A percentile compares a stretch with the other conserved stretches of the same genome.
Evolutionary conservation across 2,113 vertebrate species (phyloP).

Genomic region (Gopherus evgoodei): DNA sequence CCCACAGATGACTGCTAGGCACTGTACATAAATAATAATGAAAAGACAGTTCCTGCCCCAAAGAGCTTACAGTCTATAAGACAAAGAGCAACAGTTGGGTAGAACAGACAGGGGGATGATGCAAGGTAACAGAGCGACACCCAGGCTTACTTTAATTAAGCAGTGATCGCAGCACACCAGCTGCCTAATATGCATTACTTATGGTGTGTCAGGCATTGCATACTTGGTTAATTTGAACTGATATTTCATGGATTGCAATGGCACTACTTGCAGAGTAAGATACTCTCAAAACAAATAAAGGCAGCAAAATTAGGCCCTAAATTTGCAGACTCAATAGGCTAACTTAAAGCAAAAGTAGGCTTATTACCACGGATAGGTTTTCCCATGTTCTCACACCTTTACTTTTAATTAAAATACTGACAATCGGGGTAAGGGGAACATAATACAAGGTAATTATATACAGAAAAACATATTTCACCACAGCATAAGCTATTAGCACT

Average conservation of each 20-base stretch:
- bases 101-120: not conserved
- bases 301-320: constrained; percentile 48
- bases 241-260: not conserved
- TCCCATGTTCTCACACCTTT: constrained; percentile 76
- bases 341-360: constrained; percentile 72
- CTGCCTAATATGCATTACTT: not conserved
- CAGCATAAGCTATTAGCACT: constrained; percentile 79
- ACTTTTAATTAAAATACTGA: constrained; percentile 85
- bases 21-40: not conserved
- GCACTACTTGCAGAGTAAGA: not conserved
- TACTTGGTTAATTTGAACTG: not conserved
- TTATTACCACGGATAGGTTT: constrained; percentile 63
- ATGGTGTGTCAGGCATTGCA: not conserved
- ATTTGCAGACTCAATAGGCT: constrained; percentile 57
- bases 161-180: not conserved
- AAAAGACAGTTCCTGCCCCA: not conserved
- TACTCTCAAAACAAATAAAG: constrained; percentile 32
- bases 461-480: constrained; percentile 80
- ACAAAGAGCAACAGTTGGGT: not conserved
- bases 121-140: not conserved
- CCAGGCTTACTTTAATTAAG: not conserved
- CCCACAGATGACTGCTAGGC: not conserved
- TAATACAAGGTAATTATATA: constrained; percentile 81
- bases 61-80: not conserved
- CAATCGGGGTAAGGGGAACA: constrained; percentile 74